Evolutionary conservation across 1,140 invertebrate genomes (phyloP), one percentile per base, ranked within the genome.

Genomic region (Drosophila mojavensis): DNA sequence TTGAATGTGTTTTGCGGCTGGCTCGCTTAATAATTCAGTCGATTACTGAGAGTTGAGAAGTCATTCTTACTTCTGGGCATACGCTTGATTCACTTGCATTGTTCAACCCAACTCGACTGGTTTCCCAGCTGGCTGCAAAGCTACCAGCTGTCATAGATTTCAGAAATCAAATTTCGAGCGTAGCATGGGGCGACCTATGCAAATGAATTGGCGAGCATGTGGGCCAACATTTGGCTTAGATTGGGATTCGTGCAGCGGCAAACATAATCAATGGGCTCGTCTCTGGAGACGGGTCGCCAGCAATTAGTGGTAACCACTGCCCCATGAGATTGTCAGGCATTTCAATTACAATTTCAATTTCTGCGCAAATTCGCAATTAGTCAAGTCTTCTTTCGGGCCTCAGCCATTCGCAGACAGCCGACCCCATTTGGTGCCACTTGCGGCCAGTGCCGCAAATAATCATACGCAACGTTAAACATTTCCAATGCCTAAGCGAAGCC

Each of bases 391-490:
- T 36, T 59, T 45, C 11, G 13, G 15, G 28, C 17, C 26, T 59
- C 36, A 17, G 20, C 30, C 9, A 17, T 51, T 50, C 11, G 43
- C 11, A 39, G 9, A 13, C 4, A 10, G 10, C 10, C 36, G 36
- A 39, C 36, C 10, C 33, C 60, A 56, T 61, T 54, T 17, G 4
- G 0, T 41, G 20, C 11, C 36, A 58, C 55, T 43, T 41, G 36
- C 36, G 36, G 6, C 36, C 36, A 39, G 36, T 11, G 11, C 36
- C 43, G 36, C 55, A 61, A 85, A 82, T 85, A 88, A 88, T 85
- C 82, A 85, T 88, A 82, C 83, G 82, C 79, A 82, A 60, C 83
- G 82, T 86, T 86, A 72, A 81, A 50, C 81, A 85, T 56, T 78
- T 65, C 15, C 24, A 60, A 47, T 30, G 10, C n/a, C 36, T 53